Conservation (phyloP, 1,140 invertebrate genomes). For the Pseudomyrmex gracilis region DNA sequence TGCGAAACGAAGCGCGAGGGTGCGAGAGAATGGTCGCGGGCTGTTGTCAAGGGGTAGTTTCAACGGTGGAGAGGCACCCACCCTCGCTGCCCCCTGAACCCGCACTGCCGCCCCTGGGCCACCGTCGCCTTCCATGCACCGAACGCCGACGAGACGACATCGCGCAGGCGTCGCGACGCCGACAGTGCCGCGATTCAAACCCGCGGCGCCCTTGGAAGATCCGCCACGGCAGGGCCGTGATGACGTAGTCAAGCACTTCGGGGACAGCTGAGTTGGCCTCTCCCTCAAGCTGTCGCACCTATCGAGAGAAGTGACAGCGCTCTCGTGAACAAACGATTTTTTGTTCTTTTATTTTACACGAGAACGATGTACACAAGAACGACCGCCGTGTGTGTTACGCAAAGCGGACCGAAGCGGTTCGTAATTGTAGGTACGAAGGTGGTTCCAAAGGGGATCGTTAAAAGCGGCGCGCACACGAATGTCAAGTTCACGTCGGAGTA, state of each 20-base stretch:
- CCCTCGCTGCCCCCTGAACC: constrained; percentile 84
- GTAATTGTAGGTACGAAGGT: constrained; percentile 30
- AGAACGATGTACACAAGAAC: background rate
- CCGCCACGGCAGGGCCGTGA: constrained; percentile 17
- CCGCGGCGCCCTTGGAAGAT: constrained; percentile 20
- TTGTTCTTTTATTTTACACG: background rate
- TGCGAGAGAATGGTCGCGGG: constrained; percentile 63
- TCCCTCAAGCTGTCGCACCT: no score
- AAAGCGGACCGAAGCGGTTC: background rate
- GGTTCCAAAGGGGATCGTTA: constrained; percentile 8
- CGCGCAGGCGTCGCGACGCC: constrained; percentile 70
- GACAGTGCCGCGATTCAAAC: constrained; percentile 47
- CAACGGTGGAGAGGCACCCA: constrained; percentile 81
- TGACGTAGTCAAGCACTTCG: constrained; percentile 16
- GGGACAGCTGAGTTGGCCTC: background rate
- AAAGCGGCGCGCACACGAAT: constrained; percentile 16
- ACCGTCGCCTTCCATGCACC: constrained; percentile 73
- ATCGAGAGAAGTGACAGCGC: background rate
- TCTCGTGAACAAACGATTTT: background rate
- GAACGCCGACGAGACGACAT: constrained; percentile 49
- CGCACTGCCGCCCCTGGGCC: constrained; percentile 81
- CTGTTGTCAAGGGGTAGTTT: constrained; percentile 73
- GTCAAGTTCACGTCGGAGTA: background rate
- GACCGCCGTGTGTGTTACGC: background rate
- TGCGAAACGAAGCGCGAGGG: constrained; percentile 32